Base-by-base conservation (phyloP, 2,888 invertebrate species). In the Tanypteryx hageni region DNA sequence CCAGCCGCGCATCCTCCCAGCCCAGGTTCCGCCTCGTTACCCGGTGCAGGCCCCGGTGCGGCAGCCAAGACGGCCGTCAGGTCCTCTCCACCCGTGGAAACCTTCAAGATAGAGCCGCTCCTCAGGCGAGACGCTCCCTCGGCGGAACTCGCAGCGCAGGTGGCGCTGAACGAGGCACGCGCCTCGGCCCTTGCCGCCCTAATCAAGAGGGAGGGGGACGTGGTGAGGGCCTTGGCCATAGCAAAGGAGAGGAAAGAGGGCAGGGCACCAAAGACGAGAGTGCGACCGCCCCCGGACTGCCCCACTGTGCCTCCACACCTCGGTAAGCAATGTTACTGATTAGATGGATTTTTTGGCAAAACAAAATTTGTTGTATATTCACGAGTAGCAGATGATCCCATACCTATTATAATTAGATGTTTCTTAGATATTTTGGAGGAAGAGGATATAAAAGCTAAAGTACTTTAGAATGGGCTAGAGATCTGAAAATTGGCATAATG, bases 31-130 rank as follows among this genome's bases (percentile, higher is more conserved):
- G 89, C 89, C 58, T 89, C 89, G 8, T 22, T 64, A 10, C 89
- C 89, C 10, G 89, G 64, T 9, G 64, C 89, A 18, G 89, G 89
- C 11, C 89, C 89, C 4, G 64, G 89, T 2, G 27, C 64, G 9
- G 89, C 89, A 44, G 64, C 89, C 64, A 58, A 13, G n/a, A n/a
- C 18, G 16, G 89, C 44, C 13, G 27, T 22, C 31, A 61, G 44
- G 44, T 58, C 64, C 59, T 59, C 86, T 10, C 85, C 89, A 5
- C 27, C 89, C 0, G 68, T 64, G 64, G 89, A 89, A 64, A 44
- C 89, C 16, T 94, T 94, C 94, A 94, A 94, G 93, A 94, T 94
- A 92, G 94, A 94, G 92, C 94, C 94, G 31, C 93, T 94, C 57
- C 93, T 94, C 18, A 92, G 94, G 31, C 93, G 94, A 81, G 94